Evolutionary conservation across 2,113 vertebrate species (phyloP).

Genomic region (Pundamilia nyererei): DNA sequence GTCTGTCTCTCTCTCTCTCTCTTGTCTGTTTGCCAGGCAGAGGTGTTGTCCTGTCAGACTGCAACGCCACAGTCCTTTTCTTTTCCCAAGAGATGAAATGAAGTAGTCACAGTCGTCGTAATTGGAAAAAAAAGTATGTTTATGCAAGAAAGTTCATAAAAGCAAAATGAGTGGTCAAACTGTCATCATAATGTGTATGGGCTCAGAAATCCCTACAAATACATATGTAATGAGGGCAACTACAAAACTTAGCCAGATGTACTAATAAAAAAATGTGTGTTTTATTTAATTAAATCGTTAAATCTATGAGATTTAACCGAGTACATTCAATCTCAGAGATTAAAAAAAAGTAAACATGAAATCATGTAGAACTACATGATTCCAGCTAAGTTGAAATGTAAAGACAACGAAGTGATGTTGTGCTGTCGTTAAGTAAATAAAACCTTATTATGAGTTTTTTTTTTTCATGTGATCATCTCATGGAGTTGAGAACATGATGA

Average conservation of each 20-base stretch:
- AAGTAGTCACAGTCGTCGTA: fast-evolving
- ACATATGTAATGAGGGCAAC: fast-evolving
- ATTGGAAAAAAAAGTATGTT: neutral
- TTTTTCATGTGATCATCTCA: neutral
- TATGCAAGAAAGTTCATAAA: neutral
- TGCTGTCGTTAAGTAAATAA: fast-evolving
- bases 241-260: neutral
- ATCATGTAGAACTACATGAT: fast-evolving
- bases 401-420: fast-evolving
- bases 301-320: neutral
- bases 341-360: neutral
- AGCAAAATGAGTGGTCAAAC: neutral
- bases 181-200: neutral
- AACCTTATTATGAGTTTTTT: neutral
- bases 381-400: neutral
- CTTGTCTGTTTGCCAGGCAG: fast-evolving
- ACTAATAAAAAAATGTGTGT: neutral
- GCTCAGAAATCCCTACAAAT: neutral
- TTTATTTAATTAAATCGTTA: fast-evolving
- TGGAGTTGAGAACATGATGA: neutral
- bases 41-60: fast-evolving
- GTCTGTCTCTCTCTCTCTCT: neutral
- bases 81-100: neutral
- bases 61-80: fast-evolving
- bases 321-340: neutral